Conservation (phyloP, 1,140 invertebrate species). For the Drosophila trapezifrons region DNA sequence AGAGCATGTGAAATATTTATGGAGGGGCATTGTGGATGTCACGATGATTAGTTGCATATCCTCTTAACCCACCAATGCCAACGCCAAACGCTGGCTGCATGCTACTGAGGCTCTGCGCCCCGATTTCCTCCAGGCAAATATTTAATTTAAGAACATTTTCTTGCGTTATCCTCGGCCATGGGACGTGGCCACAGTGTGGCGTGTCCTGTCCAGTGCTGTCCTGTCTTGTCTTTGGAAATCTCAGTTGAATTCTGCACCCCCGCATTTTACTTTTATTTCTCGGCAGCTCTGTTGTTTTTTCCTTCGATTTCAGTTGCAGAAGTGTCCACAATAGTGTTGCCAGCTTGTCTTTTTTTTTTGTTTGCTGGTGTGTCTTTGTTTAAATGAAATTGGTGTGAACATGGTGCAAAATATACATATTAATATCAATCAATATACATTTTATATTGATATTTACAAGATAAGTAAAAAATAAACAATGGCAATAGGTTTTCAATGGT, state of each 20-base stretch:
- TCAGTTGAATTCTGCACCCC: slow-evolving; percentile 62
- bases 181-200: slow-evolving; percentile 41
- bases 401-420: not conserved
- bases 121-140: slow-evolving; percentile 74
- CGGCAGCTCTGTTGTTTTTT: slow-evolving; percentile 18
- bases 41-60: slow-evolving; percentile 78
- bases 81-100: slow-evolving; percentile 8
- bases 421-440: too few relatives aligned
- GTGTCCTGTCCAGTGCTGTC: slow-evolving; percentile 46
- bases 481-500: too few relatives aligned
- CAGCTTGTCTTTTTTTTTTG: not conserved
- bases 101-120: slow-evolving; percentile 43
- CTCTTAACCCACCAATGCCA: slow-evolving; percentile 44
- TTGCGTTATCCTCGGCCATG: slow-evolving; percentile 51
- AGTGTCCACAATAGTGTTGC: slow-evolving; percentile 30
- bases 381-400: too few relatives aligned
- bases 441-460: too few relatives aligned
- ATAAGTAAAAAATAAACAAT: too few relatives aligned
- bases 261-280: slow-evolving; percentile 12
- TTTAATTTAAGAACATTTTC: slow-evolving; percentile 75
- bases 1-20: slow-evolving; percentile 78
- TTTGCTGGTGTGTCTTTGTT: too few relatives aligned
- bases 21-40: slow-evolving; percentile 61
- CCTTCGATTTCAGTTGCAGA: slow-evolving; percentile 51
- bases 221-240: slow-evolving; percentile 69